Percentiles rank a stretch among this genome's conserved stretches.
phyloP scores from a whole-genome alignment of 2,113 vertebrate genomes.

The Neotragus moschatus region DNA sequence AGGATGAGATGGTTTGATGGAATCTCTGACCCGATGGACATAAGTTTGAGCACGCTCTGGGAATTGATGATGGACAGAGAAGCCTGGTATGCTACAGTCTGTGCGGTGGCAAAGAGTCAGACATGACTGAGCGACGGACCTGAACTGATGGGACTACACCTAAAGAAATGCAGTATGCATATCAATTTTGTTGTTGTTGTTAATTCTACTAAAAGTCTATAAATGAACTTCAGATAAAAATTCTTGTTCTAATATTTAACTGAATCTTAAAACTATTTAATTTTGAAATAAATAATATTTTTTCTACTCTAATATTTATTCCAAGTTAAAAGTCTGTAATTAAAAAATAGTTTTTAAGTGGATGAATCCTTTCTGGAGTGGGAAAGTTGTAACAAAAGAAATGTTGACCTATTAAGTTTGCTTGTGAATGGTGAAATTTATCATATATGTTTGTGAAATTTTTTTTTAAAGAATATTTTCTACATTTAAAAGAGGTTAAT shows the following conservation, averaged over 20 bases:
- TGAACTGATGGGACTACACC: not conserved
- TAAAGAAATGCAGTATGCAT: not conserved
- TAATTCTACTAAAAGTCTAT: not conserved
- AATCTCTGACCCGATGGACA: not conserved
- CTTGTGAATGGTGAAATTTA: not conserved
- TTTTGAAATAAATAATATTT: not conserved
- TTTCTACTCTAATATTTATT: not conserved
- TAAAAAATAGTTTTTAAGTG: not conserved
- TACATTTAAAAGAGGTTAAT: not conserved
- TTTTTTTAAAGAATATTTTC: not conserved
- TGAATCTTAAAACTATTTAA: not conserved
- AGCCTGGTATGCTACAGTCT: not conserved
- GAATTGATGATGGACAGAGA: not conserved
- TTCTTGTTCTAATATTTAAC: not conserved
- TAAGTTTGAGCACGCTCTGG: not conserved
- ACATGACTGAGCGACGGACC: accelerated
- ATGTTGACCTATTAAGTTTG: not conserved
- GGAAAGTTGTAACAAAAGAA: not conserved
- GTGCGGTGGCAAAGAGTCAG: not conserved
- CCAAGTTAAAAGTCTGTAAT: not conserved
- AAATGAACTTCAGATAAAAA: not conserved
- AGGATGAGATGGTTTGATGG: not conserved
- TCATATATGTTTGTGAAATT: not conserved
- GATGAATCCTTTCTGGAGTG: not conserved
- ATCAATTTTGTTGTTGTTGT: not conserved